Evolutionary conservation across 2,888 invertebrate genomes (phyloP), one percentile per base, ranked within the genome.

Genomic region (Calliphora vomitoria): DNA sequence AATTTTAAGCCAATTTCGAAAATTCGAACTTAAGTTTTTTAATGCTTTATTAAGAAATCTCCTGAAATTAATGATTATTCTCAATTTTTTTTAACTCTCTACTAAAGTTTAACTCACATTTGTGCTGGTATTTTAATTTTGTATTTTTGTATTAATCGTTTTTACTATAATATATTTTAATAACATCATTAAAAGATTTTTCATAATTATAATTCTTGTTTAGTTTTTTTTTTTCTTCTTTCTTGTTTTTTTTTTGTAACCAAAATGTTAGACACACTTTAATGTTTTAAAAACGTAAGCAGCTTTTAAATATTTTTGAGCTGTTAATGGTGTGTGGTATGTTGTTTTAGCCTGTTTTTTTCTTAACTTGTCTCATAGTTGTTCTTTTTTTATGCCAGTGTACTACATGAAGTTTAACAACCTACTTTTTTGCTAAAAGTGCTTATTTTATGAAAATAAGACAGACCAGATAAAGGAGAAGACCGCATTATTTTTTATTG

Each of bases 371-470:
- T 50, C 20, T 66, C 66, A 38, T 69, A 50, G 10, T 69, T 69
- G 69, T 69, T 69, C 31, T 31, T 50, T 62, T 69, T 47, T 47
- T 47, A 25, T 15, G 31, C n/a, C 15, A 50, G 50, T 50, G n/a
- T 50, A 31, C 69, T 50, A 69, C 31, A 69, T 50, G 31, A 69
- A 50, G 47, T 50, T 69, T 69, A 47, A 69, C 69, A 69, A 69
- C 69, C 69, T 69, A 47, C 69, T 50, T 69, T 69, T 41, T 47
- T 31, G n/a, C 13, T 5, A 31, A 4, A 31, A n/a, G 15, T 50
- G 8, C 11, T 11, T n/a, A 3, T 31, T 15, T 8, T 50, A 18
- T n/a, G 25, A n/a, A n/a, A 50, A 31, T 47, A n/a, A 13, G 13
- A 50, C n/a, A 8, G 69, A n/a, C 50, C 69, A 69, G 10, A 1